phyloP scores from a whole-genome alignment of 1,140 invertebrate genomes.

The Danaus melanippus region DNA sequence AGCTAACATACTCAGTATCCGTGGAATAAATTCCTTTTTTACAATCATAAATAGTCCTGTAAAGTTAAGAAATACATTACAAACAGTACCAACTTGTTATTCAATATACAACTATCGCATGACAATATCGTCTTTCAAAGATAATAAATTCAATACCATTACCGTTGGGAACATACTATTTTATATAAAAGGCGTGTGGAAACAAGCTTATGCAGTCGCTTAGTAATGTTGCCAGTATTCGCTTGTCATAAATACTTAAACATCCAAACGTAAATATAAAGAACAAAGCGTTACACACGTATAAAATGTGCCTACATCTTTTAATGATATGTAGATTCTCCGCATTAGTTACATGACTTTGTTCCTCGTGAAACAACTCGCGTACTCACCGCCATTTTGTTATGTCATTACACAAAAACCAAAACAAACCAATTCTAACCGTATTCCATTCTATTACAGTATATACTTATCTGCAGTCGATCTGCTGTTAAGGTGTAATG shows the following conservation, averaged over 20 bases:
- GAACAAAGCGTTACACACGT: conserved; percentile 69
- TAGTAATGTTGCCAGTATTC: conserved; percentile 40
- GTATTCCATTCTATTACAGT: conserved; percentile 16
- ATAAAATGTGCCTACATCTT: conserved; percentile 65
- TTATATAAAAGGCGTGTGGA: conserved; percentile 52
- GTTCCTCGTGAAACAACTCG: conserved; percentile 67
- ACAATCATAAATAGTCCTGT: no score
- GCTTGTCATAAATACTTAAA: conserved; percentile 61
- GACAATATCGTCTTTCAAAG: conserved; percentile 21
- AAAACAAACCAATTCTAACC: conserved; percentile 23
- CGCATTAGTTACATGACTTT: conserved; percentile 71
- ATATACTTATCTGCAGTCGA: conserved; percentile 8
- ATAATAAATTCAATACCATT: conserved; percentile 24
- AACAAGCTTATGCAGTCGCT: conserved; percentile 45
- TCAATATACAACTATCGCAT: not conserved
- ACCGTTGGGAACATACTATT: conserved; percentile 24
- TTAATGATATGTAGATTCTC: conserved; percentile 72
- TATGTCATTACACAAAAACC: conserved; percentile 17
- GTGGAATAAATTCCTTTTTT: no score
- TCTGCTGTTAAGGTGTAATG: conserved; percentile 27
- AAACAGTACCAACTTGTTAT: no score
- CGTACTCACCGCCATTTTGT: conserved; percentile 29
- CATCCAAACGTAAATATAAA: conserved; percentile 63
- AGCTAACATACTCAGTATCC: no score
- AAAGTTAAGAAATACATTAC: no score